phyloP scores from a whole-genome alignment of 2,797 vertebrate species.

The Falco peregrinus region DNA sequence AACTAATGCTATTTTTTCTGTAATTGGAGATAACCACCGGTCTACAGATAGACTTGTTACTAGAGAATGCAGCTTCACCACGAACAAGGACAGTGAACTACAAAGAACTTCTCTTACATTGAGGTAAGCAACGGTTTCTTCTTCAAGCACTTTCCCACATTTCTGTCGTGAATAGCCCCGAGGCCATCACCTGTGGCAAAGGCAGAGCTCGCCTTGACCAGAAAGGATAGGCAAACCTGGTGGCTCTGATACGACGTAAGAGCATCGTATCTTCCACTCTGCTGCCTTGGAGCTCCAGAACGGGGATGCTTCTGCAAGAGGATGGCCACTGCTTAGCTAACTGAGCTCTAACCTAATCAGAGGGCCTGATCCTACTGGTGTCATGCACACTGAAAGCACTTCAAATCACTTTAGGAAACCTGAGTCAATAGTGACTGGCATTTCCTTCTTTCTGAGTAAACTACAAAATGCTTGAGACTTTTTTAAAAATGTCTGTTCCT shows the following conservation, averaged over 20 bases:
- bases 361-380: background rate
- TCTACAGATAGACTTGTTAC: background rate
- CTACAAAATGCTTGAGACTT: background rate
- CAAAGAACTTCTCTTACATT: background rate
- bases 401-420: background rate
- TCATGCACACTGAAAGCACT: background rate
- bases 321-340: background rate
- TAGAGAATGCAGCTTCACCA: background rate
- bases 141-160: background rate
- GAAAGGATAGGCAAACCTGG: rapidly evolving
- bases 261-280: rapidly evolving
- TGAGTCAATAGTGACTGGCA: background rate
- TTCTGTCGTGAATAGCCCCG: background rate
- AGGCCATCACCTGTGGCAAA: background rate
- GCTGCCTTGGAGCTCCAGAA: background rate
- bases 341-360: background rate
- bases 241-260: rapidly evolving
- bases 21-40: slow-evolving; percentile 20
- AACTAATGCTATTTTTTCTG: background rate
- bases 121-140: background rate
- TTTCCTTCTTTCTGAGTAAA: background rate
- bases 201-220: rapidly evolving
- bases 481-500: background rate
- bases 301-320: background rate
- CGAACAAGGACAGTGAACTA: background rate